Evolutionary conservation across 2,888 invertebrate species (phyloP).

Genomic region (Morpho helenor): DNA sequence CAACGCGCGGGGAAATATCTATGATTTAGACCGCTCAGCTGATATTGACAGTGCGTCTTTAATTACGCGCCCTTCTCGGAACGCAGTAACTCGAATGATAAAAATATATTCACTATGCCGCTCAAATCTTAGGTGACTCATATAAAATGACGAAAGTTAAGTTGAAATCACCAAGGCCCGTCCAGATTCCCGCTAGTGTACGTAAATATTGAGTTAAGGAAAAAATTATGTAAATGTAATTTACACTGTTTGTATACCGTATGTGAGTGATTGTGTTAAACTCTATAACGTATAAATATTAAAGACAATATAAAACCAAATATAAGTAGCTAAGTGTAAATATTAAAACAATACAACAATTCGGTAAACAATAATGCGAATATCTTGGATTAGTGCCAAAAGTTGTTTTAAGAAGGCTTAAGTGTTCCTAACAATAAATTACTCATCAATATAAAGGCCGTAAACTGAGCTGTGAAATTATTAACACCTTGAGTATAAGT

Average conservation of each 20-base stretch:
- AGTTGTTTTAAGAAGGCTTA: conserved; percentile 29
- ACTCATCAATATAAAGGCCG: conserved; percentile 32
- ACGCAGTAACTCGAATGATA: conserved; percentile 44
- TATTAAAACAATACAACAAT: conserved; percentile 22
- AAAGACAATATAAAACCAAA: conserved; percentile 11
- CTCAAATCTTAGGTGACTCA: conserved; percentile 58
- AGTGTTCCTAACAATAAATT: conserved; percentile 35
- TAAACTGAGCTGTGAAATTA: conserved; percentile 24
- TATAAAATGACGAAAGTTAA: conserved; percentile 77
- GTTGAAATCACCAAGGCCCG: conserved; percentile 60
- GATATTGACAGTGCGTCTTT: conserved; percentile 54
- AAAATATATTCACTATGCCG: conserved; percentile 43
- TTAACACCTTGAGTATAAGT: conserved; percentile 2
- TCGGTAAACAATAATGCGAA: conserved; percentile 34
- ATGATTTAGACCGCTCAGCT: conserved; percentile 52
- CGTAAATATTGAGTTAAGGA: conserved; percentile 41
- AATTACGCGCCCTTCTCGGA: conserved; percentile 36
- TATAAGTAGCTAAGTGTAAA: conserved; percentile 9
- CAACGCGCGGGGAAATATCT: conserved; percentile 51
- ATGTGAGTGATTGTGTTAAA: conserved; percentile 22
- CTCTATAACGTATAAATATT: conserved; percentile 12
- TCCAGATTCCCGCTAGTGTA: conserved; percentile 41
- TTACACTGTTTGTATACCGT: conserved; percentile 29
- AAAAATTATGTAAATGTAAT: conserved; percentile 49
- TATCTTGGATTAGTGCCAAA: conserved; percentile 41